Evolutionary conservation across 2,113 vertebrate genomes (phyloP).

Genomic region (Euleptes europaea): DNA sequence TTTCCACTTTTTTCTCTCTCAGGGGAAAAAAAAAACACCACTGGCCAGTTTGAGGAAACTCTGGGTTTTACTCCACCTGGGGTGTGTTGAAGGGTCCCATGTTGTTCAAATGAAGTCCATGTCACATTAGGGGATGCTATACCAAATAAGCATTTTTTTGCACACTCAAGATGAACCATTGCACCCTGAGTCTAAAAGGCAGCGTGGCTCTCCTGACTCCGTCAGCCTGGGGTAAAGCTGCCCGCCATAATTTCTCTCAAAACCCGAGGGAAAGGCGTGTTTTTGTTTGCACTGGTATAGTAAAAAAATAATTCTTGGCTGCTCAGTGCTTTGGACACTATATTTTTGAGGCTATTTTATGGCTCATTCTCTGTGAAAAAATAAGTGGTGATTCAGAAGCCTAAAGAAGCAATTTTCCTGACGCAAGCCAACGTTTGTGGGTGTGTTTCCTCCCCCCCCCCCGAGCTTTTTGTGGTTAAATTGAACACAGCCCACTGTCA

Average conservation of each 20-base stretch:
- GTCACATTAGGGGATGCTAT: no score
- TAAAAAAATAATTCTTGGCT: not conserved
- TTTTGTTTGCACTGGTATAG: not conserved
- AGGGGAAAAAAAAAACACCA: not conserved
- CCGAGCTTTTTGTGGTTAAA: not conserved
- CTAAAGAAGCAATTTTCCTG: not conserved
- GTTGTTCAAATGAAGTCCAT: not conserved
- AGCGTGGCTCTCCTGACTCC: not conserved
- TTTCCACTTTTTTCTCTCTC: not conserved
- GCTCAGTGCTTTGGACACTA: not conserved
- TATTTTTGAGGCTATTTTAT: constrained; percentile 1
- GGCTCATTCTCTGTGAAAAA: not conserved
- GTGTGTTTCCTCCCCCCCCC: not conserved
- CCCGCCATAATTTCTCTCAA: not conserved
- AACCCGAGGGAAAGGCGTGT: no score
- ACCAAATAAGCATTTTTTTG: not conserved
- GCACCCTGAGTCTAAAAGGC: not conserved
- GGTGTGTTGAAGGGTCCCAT: not conserved
- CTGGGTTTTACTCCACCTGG: not conserved
- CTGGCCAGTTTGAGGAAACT: not conserved
- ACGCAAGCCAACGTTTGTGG: not conserved
- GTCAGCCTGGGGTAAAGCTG: not conserved
- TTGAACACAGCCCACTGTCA: not conserved
- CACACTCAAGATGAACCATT: not conserved
- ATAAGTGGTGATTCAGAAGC: not conserved